Conservation (phyloP, 2,797 vertebrate species). For the Trachops cirrhosus region DNA sequence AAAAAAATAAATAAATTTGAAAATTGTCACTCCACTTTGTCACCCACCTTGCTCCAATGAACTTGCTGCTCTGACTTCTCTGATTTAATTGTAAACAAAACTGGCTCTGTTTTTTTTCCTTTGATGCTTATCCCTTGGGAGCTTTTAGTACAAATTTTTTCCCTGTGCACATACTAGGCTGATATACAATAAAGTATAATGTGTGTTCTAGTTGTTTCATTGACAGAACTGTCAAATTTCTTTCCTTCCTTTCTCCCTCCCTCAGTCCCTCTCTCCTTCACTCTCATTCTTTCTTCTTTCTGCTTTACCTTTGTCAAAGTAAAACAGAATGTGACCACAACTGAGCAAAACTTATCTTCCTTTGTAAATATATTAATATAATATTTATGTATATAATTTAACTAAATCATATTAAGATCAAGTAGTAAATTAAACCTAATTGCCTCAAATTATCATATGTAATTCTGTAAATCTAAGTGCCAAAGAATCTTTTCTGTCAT, state of each 20-base stretch:
- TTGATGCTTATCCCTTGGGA: not conserved
- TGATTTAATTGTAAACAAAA: not conserved
- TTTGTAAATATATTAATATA: not conserved
- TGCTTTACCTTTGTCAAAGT: not conserved
- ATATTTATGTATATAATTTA: not conserved
- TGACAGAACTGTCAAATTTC: not conserved
- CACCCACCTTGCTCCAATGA: not conserved
- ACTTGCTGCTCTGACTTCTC: not conserved
- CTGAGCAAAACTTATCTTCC: not conserved
- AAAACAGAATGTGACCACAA: not conserved
- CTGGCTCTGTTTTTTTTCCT: not conserved
- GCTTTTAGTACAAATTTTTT: not conserved
- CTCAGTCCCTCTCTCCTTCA: not conserved
- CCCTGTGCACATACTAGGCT: not conserved
- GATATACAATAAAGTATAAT: not conserved
- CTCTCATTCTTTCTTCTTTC: not conserved
- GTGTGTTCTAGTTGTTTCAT: not conserved
- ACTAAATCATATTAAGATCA: not conserved
- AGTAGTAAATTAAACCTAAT: not conserved
- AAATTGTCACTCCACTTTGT: not conserved
- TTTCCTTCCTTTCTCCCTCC: not conserved
- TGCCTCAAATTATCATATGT: not conserved
- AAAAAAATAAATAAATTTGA: not conserved
- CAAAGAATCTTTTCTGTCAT: not conserved
- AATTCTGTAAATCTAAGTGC: not conserved